Percentiles rank a stretch among this genome's conserved stretches.
Conservation (phyloP, 1,140 invertebrate species). For the Tetranychus urticae region DNA sequence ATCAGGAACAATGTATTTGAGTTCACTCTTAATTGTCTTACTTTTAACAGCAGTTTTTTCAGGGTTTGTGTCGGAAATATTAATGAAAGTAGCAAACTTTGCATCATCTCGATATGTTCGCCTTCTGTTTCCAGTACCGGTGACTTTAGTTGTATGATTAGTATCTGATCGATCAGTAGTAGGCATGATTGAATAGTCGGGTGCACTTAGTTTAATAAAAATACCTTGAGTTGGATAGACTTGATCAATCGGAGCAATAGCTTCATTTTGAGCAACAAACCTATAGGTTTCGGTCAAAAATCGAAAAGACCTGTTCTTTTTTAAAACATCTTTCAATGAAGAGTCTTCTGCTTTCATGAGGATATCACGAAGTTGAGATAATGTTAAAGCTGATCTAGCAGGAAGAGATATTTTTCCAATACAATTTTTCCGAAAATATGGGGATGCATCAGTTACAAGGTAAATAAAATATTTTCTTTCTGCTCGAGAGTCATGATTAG, state of each 20-base stretch:
- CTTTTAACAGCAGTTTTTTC: not conserved
- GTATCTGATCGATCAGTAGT: not conserved
- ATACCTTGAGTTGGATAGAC: slow-evolving; percentile 10
- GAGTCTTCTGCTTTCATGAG: slow-evolving; percentile 6
- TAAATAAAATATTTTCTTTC: slow-evolving; percentile 9
- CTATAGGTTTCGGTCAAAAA: slow-evolving; percentile 9
- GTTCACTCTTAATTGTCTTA: not conserved
- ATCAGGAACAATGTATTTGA: not conserved
- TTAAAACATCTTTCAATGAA: not conserved
- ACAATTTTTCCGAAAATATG: slow-evolving; percentile 4
- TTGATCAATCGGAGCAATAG: slow-evolving; percentile 5
- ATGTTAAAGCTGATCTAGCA: not conserved
- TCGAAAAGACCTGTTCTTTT: not conserved
- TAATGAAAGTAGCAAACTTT: not conserved
- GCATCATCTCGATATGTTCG: not conserved
- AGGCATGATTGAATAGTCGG: not conserved
- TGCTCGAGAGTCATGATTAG: not conserved
- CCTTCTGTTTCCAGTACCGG: not conserved
- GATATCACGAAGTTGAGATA: slow-evolving; percentile 6
- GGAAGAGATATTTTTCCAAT: slow-evolving; percentile 4
- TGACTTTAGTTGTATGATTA: not conserved
- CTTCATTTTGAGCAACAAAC: slow-evolving; percentile 6
- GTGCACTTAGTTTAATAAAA: slow-evolving; percentile 6
- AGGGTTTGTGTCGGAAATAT: not conserved
- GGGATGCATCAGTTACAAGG: slow-evolving; percentile 3